Base-by-base conservation (phyloP, 2,888 invertebrate genomes). In the Thyatira batis region DNA sequence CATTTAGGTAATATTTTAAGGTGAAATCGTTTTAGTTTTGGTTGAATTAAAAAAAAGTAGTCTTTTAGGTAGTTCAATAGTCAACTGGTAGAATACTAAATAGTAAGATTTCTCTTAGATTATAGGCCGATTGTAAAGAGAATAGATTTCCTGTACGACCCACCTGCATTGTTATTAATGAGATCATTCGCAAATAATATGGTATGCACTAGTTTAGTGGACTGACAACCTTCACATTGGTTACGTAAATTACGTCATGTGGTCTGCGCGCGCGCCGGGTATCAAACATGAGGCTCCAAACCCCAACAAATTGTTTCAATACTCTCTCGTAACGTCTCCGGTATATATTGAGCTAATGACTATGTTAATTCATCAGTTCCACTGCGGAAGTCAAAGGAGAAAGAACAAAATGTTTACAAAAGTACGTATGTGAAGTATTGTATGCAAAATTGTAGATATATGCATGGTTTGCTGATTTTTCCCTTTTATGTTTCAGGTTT, bases 281-380 rank as follows among this genome's bases (percentile, higher is more conserved):
- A 82, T 77, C 84, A 82, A 86, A 84, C 86, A 83, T 81, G 85
- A 84, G 81, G 85, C 85, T 83, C 76, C 82, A 58, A 82, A 80
- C 82, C 78, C 82, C 79, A 79, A 77, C 80, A 84, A 87, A 88
- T 86, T 83, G 87, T 87, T 85, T 85, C 89, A 87, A 83, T 87
- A 88, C 87, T 86, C 87, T 89, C 90, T 84, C 89, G 89, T 89
- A 87, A 89, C 91, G 86, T 90, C 89, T 89, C 87, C 84, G 76
- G 85, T 92, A 92, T 92, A 92, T 91, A 92, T 90, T 89, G 87
- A 85, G 88, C 84, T 88, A 84, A 89, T 86, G 81, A 82, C 83
- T 86, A 86, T 88, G 87, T 84, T 85, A 87, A 89, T 88, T 85
- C 88, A 89, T 81, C 91, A 92, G 90, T 92, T 85, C 82, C 80